Evolutionary conservation across 1,140 invertebrate genomes (phyloP), one percentile per base, ranked within the genome.

Genomic region (Drosophila littoralis): DNA sequence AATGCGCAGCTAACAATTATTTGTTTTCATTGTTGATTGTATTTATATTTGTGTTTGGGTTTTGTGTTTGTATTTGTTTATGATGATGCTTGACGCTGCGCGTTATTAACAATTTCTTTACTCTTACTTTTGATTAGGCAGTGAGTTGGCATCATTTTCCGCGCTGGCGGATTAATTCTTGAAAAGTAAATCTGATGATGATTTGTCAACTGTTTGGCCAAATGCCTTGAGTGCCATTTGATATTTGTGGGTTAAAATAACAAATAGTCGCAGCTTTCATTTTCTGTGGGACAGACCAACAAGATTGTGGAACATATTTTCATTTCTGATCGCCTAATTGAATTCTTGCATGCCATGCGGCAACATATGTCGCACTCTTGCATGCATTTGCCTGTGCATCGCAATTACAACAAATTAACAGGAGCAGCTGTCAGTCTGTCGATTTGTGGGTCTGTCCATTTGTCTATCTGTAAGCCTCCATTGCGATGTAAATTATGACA

Each of bases 51-150:
- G 38, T 38, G 40, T 73, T 64, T 65, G 54, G 33, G 13, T 38
- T 67, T 71, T 58, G 13, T 45, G 1, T 61, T 60, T 64, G 33
- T 45, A 40, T 50, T 59, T 67, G 40, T 43, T 69, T 63, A 36
- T 51, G 33, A 52, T 51, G 54, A 52, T 51, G 54, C 50, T 43
- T 58, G 63, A 45, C 45, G 43, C 51, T 63, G 59, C 15, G 52
- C 36, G 48, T 69, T 77, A 59, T 69, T 69, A 64, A 67, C 67
- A 78, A 75, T 89, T 88, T 84, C 77, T 75, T 86, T 75, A 89
- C 84, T 89, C 85, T 89, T 89, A 90, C 85, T 90, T 89, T 89
- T 89, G 84, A 89, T 89, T 89, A 89, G 81, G 63, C 79, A 48
- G 69, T 89, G 84, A 89, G 74, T 89, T 64, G 45, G 77, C 84